These are phyloP conservation scores for Batillaria attramentaria DNA, from an alignment of 1,140 invertebrate genomes.

Conservation along the genomic window DNA sequence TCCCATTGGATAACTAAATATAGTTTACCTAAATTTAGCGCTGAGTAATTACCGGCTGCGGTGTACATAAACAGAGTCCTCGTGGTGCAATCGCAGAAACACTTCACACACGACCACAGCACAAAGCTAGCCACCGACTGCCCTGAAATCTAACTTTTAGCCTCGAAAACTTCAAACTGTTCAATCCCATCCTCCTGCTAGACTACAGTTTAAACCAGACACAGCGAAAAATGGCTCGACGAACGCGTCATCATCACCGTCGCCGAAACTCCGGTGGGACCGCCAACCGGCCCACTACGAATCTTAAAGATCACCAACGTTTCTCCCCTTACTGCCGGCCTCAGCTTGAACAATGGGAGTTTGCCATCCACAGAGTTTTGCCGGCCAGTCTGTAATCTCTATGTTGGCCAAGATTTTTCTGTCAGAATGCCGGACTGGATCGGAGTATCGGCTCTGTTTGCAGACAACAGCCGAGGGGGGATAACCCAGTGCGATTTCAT, in stretches of 20 bases:
- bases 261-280: slow-evolving; percentile 18
- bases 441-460: slow-evolving; percentile 45
- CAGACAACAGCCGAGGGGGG: slow-evolving; percentile 47
- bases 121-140: too few relatives aligned
- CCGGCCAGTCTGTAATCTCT: slow-evolving; percentile 47
- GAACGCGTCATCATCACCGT: slow-evolving; percentile 33
- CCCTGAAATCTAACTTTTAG: too few relatives aligned
- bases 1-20: too few relatives aligned
- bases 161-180: too few relatives aligned
- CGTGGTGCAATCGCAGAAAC: too few relatives aligned
- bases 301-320: background rate
- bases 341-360: slow-evolving; percentile 47
- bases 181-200: too few relatives aligned
- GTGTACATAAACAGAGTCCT: too few relatives aligned
- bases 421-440: slow-evolving; percentile 53
- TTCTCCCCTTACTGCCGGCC: slow-evolving; percentile 41
- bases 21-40: too few relatives aligned
- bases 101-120: too few relatives aligned
- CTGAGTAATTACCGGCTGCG: too few relatives aligned
- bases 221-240: slow-evolving; percentile 37
- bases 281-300: background rate
- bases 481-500: slow-evolving; percentile 56
- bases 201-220: too few relatives aligned
- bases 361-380: background rate
- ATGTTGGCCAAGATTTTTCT: slow-evolving; percentile 58